Evolutionary conservation across 2,113 vertebrate species (phyloP).

Genomic region (Melanostigma gelatinosum): DNA sequence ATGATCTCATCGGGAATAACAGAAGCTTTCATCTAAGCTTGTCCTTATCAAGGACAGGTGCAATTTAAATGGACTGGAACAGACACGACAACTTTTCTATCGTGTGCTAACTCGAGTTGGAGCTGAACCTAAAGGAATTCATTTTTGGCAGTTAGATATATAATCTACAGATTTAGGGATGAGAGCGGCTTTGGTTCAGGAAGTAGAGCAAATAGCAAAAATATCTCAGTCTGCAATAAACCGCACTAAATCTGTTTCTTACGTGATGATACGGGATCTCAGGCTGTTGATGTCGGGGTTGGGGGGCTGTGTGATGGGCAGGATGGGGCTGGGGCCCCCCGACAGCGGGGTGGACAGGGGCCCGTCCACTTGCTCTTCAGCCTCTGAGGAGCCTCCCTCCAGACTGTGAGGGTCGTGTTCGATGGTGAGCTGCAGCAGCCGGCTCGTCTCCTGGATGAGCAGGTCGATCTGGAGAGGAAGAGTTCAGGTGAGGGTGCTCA

Average conservation of each 20-base stretch:
- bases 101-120: background rate
- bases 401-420: conserved; percentile 91
- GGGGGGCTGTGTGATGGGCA: conserved; percentile 80
- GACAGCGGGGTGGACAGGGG: conserved; percentile 82
- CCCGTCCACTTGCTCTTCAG: conserved; percentile 69
- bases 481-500: accelerated
- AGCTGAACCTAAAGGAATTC: background rate
- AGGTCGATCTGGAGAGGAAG: conserved; percentile 88
- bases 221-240: no score
- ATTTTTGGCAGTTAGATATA: background rate
- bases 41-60: background rate
- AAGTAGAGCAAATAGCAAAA: background rate
- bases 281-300: conserved; percentile 78
- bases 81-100: background rate
- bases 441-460: conserved; percentile 95
- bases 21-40: background rate
- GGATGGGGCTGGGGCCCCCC: conserved; percentile 70
- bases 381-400: conserved; percentile 61
- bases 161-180: background rate
- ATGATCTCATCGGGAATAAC: background rate
- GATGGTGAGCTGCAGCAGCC: conserved; percentile 94
- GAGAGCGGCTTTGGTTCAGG: background rate
- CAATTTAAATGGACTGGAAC: background rate
- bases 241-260: conserved; percentile 59
- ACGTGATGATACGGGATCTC: conserved; percentile 86